Base-by-base conservation (phyloP, 2,888 invertebrate species). In the Chalcosyrphus nemorum region DNA sequence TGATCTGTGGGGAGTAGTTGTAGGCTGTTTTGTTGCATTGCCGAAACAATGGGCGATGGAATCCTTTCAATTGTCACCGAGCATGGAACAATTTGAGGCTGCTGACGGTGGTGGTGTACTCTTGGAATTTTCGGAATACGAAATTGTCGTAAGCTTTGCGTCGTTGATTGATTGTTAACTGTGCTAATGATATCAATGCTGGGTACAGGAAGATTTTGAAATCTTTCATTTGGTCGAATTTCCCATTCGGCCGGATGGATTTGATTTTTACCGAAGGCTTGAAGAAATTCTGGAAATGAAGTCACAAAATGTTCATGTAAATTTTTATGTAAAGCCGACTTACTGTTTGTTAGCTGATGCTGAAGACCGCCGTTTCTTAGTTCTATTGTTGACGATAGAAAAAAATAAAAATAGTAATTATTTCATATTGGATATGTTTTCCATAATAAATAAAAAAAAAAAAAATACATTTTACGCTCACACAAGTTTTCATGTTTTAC, bases 81-180 rank as follows among this genome's bases (percentile, higher is more conserved):
- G 21, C 76, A 59, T 13, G 76, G 66, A 13, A 59, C 32, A 24
- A 52, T 38, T 35, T 65, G 32, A 1, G 54, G 50, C 1, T 47
- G n/a, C n/a, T n/a, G n/a, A n/a, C n/a, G n/a, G n/a, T n/a, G 52
- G 21, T 43, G 15, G 11, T 32, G 29, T 27, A 35, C 59, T 54
- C 45, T 72, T 50, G 71, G 72, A 38, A 47, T 7, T 45, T 91
- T 90, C 35, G 90, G 90, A 87, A 90, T 90, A 68, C 91, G 90
- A 77, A 91, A 90, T 77, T 90, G 89, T 21, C 90, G 90, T 65
- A 91, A 81, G 19, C 89, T 89, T 81, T 90, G 90, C n/a, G 90
- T 89, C 2, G 89, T 54, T 89, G n/a, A 88, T 21, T 45, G 35
- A 29, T 38, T 59, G 17, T 35, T 74, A 57, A 32, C n/a, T 50